A percentile compares a stretch with the other conserved stretches of the same genome.
These are phyloP conservation scores for Sycobia sp. DNA, from an alignment of 1,140 invertebrate genomes.

Conservation along the genomic window DNA sequence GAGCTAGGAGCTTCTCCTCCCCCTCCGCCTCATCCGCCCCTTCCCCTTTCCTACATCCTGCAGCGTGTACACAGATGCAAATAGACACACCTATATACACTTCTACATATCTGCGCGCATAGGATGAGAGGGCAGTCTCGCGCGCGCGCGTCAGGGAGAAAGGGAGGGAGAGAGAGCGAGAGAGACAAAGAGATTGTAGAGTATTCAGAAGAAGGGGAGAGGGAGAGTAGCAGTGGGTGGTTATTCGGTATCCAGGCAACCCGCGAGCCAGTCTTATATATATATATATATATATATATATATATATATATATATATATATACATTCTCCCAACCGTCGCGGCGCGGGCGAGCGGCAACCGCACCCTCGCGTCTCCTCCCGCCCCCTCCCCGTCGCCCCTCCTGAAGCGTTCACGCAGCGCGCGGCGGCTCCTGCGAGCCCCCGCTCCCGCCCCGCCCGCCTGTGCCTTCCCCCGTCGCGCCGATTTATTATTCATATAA, in stretches of 20 bases:
- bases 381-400: not conserved
- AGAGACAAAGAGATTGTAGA: too few species aligned
- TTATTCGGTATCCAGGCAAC: constrained; percentile 14
- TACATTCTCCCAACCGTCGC: too few species aligned
- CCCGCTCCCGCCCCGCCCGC: too few species aligned
- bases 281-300: too few species aligned
- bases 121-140: constrained; percentile 4
- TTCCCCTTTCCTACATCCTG: not conserved
- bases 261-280: not conserved
- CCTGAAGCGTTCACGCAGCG: too few species aligned
- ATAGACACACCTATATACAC: too few species aligned
- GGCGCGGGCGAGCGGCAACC: constrained; percentile 2
- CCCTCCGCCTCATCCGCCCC: not conserved
- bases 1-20: not conserved
- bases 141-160: not conserved
- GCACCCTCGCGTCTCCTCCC: constrained; percentile 8
- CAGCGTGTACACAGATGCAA: too few species aligned
- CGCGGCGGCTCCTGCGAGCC: not conserved
- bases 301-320: too few species aligned
- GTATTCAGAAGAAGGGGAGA: too few species aligned
- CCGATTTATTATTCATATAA: constrained; percentile 21
- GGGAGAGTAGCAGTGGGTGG: not conserved
- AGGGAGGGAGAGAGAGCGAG: not conserved
- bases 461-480: too few species aligned
- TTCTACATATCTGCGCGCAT: too few species aligned